A percentile compares a stretch with the other conserved stretches of the same genome.
These are phyloP conservation scores for Trididemnum miniatum DNA, from an alignment of 23 tunicate genomes.

Conservation along the genomic window DNA sequence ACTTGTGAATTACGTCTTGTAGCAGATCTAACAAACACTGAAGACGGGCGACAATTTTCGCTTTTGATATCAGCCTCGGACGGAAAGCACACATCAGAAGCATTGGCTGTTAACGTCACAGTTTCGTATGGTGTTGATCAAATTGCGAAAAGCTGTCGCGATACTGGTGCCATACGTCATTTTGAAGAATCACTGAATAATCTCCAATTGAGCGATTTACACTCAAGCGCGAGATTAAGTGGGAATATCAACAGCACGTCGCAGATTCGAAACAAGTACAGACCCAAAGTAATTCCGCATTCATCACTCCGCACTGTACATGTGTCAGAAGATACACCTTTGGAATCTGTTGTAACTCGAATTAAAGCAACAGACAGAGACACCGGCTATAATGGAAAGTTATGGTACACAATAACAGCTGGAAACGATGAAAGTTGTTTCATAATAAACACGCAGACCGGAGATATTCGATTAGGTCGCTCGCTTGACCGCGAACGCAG, in stretches of 20 bases:
- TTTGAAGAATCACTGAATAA: slow-evolving; percentile 30
- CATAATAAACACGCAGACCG: slow-evolving; percentile 36
- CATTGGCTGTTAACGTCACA: slow-evolving; percentile 38
- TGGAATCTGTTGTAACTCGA: slow-evolving; percentile 26
- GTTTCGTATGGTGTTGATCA: neutral
- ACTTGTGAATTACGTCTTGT: slow-evolving; percentile 34
- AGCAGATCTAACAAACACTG: neutral
- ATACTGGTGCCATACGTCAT: slow-evolving; percentile 23
- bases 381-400: slow-evolving; percentile 50
- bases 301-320: neutral
- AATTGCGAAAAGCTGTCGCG: slow-evolving; percentile 15
- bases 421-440: slow-evolving; percentile 65
- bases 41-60: slow-evolving; percentile 4
- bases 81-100: slow-evolving; percentile 41
- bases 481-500: slow-evolving; percentile 63
- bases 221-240: neutral
- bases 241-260: slow-evolving; percentile 30
- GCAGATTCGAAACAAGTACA: slow-evolving; percentile 40
- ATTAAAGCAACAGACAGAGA: slow-evolving; percentile 43
- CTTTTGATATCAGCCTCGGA: slow-evolving; percentile 46
- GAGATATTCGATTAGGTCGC: slow-evolving; percentile 25
- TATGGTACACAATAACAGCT: slow-evolving; percentile 61
- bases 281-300: slow-evolving; percentile 11
- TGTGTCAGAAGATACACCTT: slow-evolving; percentile 35
- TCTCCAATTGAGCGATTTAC: neutral